phyloP scores from a whole-genome alignment of 2,113 vertebrate genomes.

The Pelvicachromis taeniatus region DNA sequence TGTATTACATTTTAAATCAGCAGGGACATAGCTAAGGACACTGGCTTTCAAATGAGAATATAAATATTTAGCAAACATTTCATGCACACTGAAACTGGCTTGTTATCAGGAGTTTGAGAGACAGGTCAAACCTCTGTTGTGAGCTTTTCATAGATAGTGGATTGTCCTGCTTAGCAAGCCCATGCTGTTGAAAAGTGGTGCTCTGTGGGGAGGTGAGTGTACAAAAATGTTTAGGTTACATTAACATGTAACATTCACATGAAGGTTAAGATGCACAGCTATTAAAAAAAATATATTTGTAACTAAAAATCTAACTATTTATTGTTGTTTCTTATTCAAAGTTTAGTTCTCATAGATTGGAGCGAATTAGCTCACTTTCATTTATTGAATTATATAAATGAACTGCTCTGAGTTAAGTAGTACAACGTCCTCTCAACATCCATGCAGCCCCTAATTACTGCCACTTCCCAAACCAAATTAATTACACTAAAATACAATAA shows the following conservation, averaged over 20 bases:
- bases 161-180: neutral
- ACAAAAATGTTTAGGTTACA: neutral
- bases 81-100: neutral
- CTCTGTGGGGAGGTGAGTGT: neutral
- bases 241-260: neutral
- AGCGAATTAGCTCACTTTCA: neutral
- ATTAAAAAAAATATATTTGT: neutral
- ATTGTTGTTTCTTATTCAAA: no score
- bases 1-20: neutral
- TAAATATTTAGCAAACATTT: neutral
- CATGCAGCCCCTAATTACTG: no score
- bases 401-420: neutral
- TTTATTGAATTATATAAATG: no score
- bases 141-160: neutral
- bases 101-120: neutral
- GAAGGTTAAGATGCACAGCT: neutral
- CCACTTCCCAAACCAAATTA: neutral
- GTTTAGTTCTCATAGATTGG: no score
- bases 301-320: neutral
- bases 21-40: neutral
- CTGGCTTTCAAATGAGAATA: neutral
- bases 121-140: neutral
- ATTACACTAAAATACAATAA: neutral
- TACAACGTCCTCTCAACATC: neutral
- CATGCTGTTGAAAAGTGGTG: neutral